phyloP scores from a whole-genome alignment of 2,113 vertebrate genomes.

The Etia nguti region DNA sequence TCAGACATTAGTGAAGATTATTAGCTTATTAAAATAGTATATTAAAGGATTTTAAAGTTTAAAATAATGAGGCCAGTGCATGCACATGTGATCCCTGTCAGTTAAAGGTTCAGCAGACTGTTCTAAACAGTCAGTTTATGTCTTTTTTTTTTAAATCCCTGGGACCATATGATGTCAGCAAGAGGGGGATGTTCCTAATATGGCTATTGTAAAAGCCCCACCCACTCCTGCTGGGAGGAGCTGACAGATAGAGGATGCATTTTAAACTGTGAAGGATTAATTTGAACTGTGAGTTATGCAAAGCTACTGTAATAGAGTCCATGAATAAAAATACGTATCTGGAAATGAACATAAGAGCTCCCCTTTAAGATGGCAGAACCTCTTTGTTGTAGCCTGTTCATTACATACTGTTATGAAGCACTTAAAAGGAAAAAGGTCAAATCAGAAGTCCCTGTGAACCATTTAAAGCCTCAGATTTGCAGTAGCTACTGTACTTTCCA shows the following conservation, averaged over 20 bases:
- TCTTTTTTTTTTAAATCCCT: not conserved
- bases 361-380: not conserved
- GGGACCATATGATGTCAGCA: not conserved
- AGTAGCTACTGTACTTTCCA: not conserved
- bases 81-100: not conserved
- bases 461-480: not conserved
- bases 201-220: not conserved
- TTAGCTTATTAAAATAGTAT: not conserved
- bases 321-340: not conserved
- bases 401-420: not conserved
- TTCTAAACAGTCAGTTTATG: not conserved
- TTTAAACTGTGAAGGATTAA: not conserved
- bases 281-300: not conserved
- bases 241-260: not conserved
- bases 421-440: not conserved
- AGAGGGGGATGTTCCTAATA: not conserved
- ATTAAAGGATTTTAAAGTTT: not conserved
- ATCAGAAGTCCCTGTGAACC: not conserved
- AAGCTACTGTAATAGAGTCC: not conserved
- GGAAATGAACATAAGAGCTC: not conserved
- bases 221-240: not conserved
- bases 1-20: not conserved
- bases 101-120: not conserved
- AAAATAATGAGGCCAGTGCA: not conserved
- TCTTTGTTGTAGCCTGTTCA: not conserved